These are phyloP conservation scores for Epinephelus moara DNA, from an alignment of 2,113 vertebrate genomes.

Conservation along the genomic window DNA sequence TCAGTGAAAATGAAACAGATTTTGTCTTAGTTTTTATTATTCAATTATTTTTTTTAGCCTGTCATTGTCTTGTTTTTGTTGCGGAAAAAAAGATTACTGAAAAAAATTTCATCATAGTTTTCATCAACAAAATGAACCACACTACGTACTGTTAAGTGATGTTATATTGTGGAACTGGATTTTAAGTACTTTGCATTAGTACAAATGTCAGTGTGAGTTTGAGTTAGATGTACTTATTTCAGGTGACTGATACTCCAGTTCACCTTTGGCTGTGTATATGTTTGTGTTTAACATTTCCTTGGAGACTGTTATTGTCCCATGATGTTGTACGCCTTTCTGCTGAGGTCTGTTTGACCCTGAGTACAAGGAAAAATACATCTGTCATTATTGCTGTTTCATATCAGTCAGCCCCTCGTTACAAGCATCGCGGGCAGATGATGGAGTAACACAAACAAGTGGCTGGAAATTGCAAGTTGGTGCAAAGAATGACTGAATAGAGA, in stretches of 20 bases:
- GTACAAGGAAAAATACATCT: not conserved
- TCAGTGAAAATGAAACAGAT: too few species aligned
- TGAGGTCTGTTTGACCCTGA: not conserved
- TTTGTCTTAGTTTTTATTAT: too few species aligned
- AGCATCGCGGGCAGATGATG: slow-evolving; percentile 3
- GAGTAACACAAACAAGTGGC: slow-evolving; percentile 24
- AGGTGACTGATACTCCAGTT: not conserved
- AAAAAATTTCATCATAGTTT: too few species aligned
- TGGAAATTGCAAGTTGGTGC: slow-evolving; percentile 22
- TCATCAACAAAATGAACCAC: not conserved
- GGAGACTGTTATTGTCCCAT: not conserved
- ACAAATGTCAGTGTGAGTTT: too few species aligned
- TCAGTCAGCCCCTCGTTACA: slow-evolving; percentile 16
- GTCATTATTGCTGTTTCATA: not conserved
- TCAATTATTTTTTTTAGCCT: too few species aligned
- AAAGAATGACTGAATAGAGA: slow-evolving; percentile 21
- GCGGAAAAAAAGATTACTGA: too few species aligned
- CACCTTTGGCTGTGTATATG: not conserved
- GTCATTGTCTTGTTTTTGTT: too few species aligned
- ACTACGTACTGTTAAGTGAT: too few species aligned
- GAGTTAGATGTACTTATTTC: not conserved
- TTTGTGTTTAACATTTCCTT: not conserved
- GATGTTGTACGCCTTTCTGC: not conserved
- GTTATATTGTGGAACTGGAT: too few species aligned
- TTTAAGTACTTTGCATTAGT: too few species aligned